Evolutionary conservation across 2,797 vertebrate species (phyloP).

Genomic region (Cyprinodon diabolis): DNA sequence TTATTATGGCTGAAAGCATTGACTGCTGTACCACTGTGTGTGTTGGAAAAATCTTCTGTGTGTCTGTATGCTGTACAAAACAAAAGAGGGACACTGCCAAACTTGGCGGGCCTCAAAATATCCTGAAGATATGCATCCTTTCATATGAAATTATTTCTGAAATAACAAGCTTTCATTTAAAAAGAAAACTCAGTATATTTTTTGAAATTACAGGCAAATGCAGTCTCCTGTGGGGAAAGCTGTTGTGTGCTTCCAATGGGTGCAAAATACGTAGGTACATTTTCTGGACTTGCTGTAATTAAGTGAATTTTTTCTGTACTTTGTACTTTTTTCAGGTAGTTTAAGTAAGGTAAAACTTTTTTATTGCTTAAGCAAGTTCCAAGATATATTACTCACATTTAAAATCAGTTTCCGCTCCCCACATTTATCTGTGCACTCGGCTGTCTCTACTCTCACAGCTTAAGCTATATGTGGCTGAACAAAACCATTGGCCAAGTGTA

Average conservation of each 20-base stretch:
- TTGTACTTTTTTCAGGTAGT: too few relatives aligned
- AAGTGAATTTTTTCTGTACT: too few relatives aligned
- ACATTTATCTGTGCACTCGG: too few relatives aligned
- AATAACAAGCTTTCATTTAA: conserved; percentile 56
- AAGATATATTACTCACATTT: too few relatives aligned
- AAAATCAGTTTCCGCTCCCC: too few relatives aligned
- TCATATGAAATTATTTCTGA: conserved; percentile 59
- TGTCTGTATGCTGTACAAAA: conserved; percentile 20
- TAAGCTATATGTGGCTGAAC: too few relatives aligned
- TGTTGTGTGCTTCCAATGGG: neutral
- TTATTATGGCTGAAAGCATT: conserved; percentile 71
- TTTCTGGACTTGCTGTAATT: too few relatives aligned
- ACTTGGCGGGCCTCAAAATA: conserved; percentile 54
- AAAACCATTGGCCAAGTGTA: too few relatives aligned
- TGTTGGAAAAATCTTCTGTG: conserved; percentile 6
- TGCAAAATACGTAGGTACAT: too few relatives aligned
- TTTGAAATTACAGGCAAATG: conserved; percentile 3
- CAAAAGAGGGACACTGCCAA: conserved; percentile 28
- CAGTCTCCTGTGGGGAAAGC: neutral
- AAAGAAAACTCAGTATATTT: conserved; percentile 41
- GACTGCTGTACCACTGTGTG: conserved; percentile 15
- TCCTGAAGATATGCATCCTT: conserved; percentile 55
- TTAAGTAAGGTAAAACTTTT: too few relatives aligned
- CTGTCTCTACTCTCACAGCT: too few relatives aligned
- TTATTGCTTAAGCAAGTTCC: too few relatives aligned